Base-by-base conservation (phyloP, 2,888 invertebrate species). In the Tenthredo amoena region DNA sequence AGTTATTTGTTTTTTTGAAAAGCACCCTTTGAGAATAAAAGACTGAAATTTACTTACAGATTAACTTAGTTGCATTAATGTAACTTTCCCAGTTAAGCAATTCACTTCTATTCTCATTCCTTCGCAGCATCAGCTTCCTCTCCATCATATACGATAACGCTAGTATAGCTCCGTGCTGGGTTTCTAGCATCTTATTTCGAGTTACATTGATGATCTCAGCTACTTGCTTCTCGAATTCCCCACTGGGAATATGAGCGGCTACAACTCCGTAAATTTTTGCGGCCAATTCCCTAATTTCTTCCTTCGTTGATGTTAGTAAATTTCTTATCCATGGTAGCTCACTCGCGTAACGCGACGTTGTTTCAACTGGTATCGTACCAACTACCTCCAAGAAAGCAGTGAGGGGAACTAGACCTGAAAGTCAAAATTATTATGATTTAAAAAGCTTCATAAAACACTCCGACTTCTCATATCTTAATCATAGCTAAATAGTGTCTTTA, bases 361-460 rank as follows among this genome's bases (percentile, higher is more conserved):
- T 95, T 85, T 95, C 94, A 34, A 96, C 95, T 0, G 98, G 97
- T 12, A 97, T 95, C 86, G 97, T 97, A 65, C 98, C 98, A n/a
- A 98, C 95, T 34, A 98, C 94, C 94, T 98, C 98, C 88, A 98
- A 94, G 91, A 98, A 95, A 89, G 97, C 97, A 85, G 96, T 96
- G 83, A 98, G 92, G 0, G 96, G 94, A 93, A 96, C 95, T 72
- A 95, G 92, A 89, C 95, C 96, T 96, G 91, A 77, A 91, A 21
- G 72, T 87, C 74, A 86, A 85, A 81, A 58, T 86, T 55, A 68
- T 58, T 47, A 79, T n/a, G 65, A 79, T 76, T 72, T n/a, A 58
- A 7, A 84, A 21, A 50, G 31, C 40, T 55, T 55, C n/a, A 7
- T 55, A n/a, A n/a, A 55, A 50, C 9, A 47, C n/a, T 76, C 26